Conservation (phyloP, 2,797 vertebrate genomes). For the Myotis pilosus region DNA sequence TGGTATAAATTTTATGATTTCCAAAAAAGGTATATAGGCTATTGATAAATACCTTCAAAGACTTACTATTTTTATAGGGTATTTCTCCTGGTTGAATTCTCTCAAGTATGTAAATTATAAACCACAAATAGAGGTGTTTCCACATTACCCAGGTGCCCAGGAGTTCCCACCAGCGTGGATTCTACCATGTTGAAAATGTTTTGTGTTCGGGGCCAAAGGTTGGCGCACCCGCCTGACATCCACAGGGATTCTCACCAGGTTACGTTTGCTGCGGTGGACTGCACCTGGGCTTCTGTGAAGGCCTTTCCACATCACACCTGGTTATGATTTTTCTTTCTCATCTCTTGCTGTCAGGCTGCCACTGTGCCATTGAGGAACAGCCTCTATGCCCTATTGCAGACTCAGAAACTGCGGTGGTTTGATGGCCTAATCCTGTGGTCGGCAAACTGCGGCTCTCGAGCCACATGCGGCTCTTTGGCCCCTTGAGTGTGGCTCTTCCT, state of each 20-base stretch:
- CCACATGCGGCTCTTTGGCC: too few relatives aligned
- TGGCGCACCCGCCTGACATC: fast-evolving
- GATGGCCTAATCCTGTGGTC: too few relatives aligned
- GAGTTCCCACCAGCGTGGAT: fast-evolving
- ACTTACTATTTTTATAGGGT: not conserved
- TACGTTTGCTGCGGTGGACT: fast-evolving
- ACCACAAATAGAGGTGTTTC: not conserved
- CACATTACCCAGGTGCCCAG: not conserved
- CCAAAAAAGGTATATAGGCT: not conserved
- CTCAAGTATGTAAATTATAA: not conserved
- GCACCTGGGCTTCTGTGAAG: not conserved
- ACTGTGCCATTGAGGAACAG: not conserved
- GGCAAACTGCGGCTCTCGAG: too few relatives aligned
- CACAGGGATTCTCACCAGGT: fast-evolving
- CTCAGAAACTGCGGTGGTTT: not conserved
- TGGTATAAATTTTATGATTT: not conserved
- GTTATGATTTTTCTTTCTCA: not conserved
- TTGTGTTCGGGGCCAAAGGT: not conserved
- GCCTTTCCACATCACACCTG: not conserved
- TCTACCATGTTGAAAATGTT: not conserved
- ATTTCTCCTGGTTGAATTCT: not conserved
- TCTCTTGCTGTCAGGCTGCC: not conserved
- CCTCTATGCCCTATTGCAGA: not conserved
- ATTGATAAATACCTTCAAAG: not conserved
- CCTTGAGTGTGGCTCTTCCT: too few relatives aligned